These are phyloP conservation scores for Parnassius smintheus DNA, from an alignment of 2,888 invertebrate species.

Conservation along the genomic window DNA sequence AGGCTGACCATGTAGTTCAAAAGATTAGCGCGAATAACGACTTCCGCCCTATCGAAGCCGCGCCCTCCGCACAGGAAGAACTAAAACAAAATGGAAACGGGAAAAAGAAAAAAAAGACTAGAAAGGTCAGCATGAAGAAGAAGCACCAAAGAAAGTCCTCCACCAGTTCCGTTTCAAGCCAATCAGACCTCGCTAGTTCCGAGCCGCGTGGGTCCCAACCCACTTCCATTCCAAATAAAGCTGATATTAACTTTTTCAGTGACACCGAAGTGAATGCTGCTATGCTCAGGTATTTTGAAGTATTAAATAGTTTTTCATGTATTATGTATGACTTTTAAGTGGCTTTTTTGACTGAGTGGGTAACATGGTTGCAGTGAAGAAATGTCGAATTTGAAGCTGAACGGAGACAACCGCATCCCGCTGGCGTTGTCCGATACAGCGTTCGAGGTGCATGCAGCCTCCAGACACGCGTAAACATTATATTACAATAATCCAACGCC, in stretches of 20 bases:
- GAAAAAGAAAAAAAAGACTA: constrained; percentile 89
- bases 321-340: background rate
- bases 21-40: constrained; percentile 84
- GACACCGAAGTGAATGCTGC: constrained; percentile 92
- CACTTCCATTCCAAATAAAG: constrained; percentile 56
- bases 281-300: constrained; percentile 74
- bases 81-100: constrained; percentile 78
- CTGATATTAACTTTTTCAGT: constrained; percentile 89
- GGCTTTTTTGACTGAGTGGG: constrained; percentile 32
- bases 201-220: constrained; percentile 64
- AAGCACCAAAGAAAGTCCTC: constrained; percentile 89
- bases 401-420: constrained; percentile 75
- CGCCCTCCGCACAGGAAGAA: constrained; percentile 63
- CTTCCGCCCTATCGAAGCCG: constrained; percentile 81
- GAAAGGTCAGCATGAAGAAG: constrained; percentile 89
- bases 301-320: background rate
- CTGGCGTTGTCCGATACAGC: constrained; percentile 77
- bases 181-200: constrained; percentile 74
- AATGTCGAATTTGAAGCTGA: constrained; percentile 77
- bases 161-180: constrained; percentile 76
- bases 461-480: constrained; percentile 74
- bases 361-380: constrained; percentile 71
- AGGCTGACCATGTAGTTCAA: constrained; percentile 78
- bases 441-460: constrained; percentile 77
- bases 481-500: constrained; percentile 45